These are phyloP conservation scores for Lethrus apterus DNA, from an alignment of 1,140 invertebrate species.

Conservation along the genomic window DNA sequence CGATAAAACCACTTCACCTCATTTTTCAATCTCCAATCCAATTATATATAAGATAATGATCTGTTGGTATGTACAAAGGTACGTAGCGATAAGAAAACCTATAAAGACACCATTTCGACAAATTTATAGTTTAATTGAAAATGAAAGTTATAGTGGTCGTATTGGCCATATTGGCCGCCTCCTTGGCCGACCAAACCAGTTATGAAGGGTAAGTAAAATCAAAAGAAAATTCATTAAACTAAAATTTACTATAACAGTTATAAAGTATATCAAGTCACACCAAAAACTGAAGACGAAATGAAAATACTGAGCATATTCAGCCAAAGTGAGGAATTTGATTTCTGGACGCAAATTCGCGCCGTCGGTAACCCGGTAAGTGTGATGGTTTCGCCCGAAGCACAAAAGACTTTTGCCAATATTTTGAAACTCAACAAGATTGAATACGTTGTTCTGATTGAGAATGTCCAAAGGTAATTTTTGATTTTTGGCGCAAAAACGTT, in stretches of 20 bases:
- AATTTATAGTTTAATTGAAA: not conserved
- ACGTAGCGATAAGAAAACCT: not conserved
- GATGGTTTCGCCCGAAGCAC: conserved; percentile 13
- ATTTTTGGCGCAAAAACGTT: not conserved
- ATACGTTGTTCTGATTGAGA: conserved; percentile 13
- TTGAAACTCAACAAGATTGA: conserved; percentile 11
- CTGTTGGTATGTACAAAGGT: not conserved
- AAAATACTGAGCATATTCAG: conserved; percentile 1
- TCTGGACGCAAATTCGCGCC: conserved; percentile 9
- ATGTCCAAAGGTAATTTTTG: conserved; percentile 19
- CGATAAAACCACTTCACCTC: too few relatives aligned
- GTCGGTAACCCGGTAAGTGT: conserved; percentile 11
- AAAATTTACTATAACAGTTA: conserved; percentile 12
- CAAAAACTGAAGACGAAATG: conserved; percentile 12
- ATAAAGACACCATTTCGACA: not conserved
- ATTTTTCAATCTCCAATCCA: not conserved
- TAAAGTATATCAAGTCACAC: conserved; percentile 19
- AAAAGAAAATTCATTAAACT: not conserved
- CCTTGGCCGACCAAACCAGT: conserved; percentile 6
- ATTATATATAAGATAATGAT: not conserved
- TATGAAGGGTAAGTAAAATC: conserved; percentile 15
- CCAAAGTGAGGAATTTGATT: conserved; percentile 13
- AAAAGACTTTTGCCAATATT: conserved; percentile 10
- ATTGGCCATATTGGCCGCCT: conserved; percentile 5
- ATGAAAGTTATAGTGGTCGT: not conserved